phyloP scores from a whole-genome alignment of 2,113 vertebrate genomes.

The Ailuropoda melanoleuca region DNA sequence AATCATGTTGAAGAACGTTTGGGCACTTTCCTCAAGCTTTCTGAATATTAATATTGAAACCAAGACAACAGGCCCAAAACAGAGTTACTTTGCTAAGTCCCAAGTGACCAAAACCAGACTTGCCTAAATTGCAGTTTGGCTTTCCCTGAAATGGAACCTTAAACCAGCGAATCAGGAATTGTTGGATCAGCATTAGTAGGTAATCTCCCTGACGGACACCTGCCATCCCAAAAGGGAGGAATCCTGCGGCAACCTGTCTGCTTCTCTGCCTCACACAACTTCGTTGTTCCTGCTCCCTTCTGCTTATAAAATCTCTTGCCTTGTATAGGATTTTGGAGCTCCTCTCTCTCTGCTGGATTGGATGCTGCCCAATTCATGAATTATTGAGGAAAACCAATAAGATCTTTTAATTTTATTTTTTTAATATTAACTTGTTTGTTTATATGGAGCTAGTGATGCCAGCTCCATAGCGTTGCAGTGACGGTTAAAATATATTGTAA shows the following conservation, averaged over 20 bases:
- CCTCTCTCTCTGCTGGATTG: neutral
- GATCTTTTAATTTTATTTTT: neutral
- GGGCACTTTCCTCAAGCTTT: neutral
- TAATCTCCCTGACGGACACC: neutral
- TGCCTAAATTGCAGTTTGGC: neutral
- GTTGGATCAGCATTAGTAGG: no score
- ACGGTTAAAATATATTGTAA: neutral
- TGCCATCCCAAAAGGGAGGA: neutral
- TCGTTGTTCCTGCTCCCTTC: neutral
- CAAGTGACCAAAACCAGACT: neutral
- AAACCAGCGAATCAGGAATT: neutral
- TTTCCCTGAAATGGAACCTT: neutral
- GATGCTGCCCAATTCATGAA: neutral
- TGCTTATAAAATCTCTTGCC: neutral
- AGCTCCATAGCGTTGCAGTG: rapidly evolving
- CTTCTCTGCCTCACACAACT: neutral
- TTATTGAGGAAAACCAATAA: neutral
- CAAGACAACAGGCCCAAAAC: neutral
- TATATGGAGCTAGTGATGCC: neutral
- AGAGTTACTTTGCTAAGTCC: neutral
- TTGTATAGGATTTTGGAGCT: neutral
- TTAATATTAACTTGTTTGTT: neutral
- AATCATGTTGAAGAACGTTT: neutral
- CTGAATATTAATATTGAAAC: neutral
- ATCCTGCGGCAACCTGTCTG: rapidly evolving